phyloP scores from a whole-genome alignment of 2,113 vertebrate species.

The Actinemys pallida region DNA sequence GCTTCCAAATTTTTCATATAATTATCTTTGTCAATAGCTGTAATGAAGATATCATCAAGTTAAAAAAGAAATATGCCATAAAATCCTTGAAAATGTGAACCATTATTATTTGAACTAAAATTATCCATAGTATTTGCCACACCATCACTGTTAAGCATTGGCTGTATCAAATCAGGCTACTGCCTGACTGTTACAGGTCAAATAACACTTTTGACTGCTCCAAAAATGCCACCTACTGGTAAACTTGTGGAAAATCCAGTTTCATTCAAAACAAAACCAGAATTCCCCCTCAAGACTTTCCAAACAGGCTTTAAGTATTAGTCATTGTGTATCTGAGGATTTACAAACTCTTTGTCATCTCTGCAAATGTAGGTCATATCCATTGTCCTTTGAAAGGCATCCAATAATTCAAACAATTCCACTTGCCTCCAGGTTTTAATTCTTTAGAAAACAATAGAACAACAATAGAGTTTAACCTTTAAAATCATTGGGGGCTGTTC shows the following conservation, averaged over 20 bases:
- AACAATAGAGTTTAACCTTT: background rate
- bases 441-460: background rate
- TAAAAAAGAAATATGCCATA: background rate
- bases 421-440: slow-evolving; percentile 39
- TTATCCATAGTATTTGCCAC: background rate
- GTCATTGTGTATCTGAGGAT: background rate
- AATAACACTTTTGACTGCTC: background rate
- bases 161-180: background rate
- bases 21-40: background rate
- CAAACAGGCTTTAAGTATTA: background rate
- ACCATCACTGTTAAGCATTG: background rate
- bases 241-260: background rate
- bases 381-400: background rate
- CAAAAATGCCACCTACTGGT: slow-evolving; percentile 29
- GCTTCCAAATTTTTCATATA: background rate
- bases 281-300: background rate
- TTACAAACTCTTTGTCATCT: background rate
- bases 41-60: background rate
- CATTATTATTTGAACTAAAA: background rate
- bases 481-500: background rate
- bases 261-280: background rate
- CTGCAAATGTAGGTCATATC: background rate
- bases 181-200: background rate
- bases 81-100: background rate
- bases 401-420: background rate